phyloP scores from a whole-genome alignment of 2,888 invertebrate genomes.

The Watsonalla cultraria region DNA sequence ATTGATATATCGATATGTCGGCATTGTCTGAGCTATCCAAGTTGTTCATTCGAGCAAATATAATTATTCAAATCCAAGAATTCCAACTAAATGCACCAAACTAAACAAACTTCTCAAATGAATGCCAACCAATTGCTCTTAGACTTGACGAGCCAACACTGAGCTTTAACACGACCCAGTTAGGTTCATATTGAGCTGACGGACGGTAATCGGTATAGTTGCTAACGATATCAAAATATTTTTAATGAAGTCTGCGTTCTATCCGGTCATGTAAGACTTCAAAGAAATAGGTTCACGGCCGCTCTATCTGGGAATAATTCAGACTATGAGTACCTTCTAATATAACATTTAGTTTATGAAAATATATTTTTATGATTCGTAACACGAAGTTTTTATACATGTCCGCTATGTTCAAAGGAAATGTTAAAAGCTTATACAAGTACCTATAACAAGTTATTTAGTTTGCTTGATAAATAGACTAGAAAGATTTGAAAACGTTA shows the following conservation, averaged over 20 bases:
- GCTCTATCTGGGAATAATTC: no score
- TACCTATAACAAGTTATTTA: neutral
- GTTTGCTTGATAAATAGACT: neutral
- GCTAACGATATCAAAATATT: constrained; percentile 39
- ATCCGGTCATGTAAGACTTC: neutral
- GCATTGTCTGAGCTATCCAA: constrained; percentile 19
- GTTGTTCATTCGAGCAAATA: constrained; percentile 50
- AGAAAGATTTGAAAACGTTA: neutral
- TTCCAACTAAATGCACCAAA: constrained; percentile 44
- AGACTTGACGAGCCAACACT: neutral
- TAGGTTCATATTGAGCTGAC: constrained; percentile 14
- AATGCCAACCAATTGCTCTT: constrained; percentile 6
- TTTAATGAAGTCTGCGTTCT: neutral
- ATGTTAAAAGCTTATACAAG: neutral
- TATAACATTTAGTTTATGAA: no score
- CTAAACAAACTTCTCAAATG: constrained; percentile 40
- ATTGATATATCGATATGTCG: constrained; percentile 28
- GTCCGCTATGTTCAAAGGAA: neutral
- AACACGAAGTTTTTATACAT: no score
- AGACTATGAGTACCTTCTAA: no score
- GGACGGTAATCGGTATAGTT: constrained; percentile 11
- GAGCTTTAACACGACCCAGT: neutral
- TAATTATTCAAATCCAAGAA: constrained; percentile 43
- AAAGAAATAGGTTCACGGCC: neutral
- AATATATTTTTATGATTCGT: no score